These are phyloP conservation scores for Gymnoscopelus braueri DNA, from an alignment of 2,797 vertebrate genomes.

Conservation along the genomic window DNA sequence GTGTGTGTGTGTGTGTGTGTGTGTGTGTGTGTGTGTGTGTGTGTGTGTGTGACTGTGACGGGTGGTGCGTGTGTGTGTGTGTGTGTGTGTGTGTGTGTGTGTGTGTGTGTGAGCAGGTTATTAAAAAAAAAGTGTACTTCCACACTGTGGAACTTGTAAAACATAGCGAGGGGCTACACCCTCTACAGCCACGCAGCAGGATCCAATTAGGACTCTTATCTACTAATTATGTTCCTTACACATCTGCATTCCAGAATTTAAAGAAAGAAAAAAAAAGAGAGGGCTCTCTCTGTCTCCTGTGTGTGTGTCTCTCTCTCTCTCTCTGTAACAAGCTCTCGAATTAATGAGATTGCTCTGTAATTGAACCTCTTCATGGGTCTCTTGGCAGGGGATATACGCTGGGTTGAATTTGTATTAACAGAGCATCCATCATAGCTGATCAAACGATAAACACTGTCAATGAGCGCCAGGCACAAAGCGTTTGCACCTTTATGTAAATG, in stretches of 20 bases:
- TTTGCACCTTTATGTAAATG: slow-evolving; percentile 82
- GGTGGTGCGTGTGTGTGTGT: slow-evolving; percentile 49
- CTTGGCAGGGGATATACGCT: slow-evolving; percentile 94
- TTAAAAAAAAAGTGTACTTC: slow-evolving; percentile 69
- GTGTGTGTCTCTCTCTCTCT: slow-evolving; percentile 66
- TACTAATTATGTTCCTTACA: slow-evolving; percentile 89
- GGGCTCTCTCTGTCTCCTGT: slow-evolving; percentile 67
- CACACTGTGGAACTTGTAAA: slow-evolving; percentile 77
- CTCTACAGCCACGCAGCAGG: slow-evolving; percentile 79
- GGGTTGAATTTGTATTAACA: slow-evolving; percentile 92
- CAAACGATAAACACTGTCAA: slow-evolving; percentile 90
- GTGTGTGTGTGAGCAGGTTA: slow-evolving; percentile 65
- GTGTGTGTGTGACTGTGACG: slow-evolving; percentile 34
- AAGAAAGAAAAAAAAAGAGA: slow-evolving; percentile 75
- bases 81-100: slow-evolving; percentile 23
- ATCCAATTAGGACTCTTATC: slow-evolving; percentile 83
- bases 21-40: slow-evolving; percentile 18
- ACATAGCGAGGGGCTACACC: slow-evolving; percentile 72
- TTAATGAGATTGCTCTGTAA: slow-evolving; percentile 97
- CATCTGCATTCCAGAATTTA: slow-evolving; percentile 89
- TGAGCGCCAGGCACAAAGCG: slow-evolving; percentile 67
- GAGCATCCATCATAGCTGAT: slow-evolving; percentile 95
- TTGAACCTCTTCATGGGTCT: slow-evolving; percentile 95
- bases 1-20: slow-evolving; percentile 2
- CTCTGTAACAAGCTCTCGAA: slow-evolving; percentile 91